Evolutionary conservation across 2,113 vertebrate species (phyloP).

Genomic region (Lanius collurio): DNA sequence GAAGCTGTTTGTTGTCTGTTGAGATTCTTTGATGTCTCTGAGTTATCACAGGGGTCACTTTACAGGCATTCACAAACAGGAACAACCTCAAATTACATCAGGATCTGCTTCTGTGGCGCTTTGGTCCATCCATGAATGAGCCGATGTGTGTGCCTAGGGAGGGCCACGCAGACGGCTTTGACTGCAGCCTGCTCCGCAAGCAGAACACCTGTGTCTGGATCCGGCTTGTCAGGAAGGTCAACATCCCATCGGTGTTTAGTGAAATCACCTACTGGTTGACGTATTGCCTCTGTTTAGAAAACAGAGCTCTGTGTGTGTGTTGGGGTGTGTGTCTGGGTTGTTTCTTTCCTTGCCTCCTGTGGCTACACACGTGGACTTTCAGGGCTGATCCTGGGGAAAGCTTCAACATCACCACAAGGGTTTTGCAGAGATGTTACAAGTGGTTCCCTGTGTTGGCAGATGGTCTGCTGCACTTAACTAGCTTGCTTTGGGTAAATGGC

Average conservation of each 20-base stretch:
- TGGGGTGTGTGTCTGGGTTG: not conserved
- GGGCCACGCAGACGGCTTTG: rapidly evolving
- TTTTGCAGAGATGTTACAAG: not conserved
- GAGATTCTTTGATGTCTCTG: not conserved
- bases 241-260: not conserved
- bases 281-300: not conserved
- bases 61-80: not conserved
- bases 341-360: not conserved
- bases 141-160: not conserved
- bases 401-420: not conserved
- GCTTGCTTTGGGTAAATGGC: not conserved
- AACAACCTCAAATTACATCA: rapidly evolving
- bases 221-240: not conserved
- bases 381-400: not conserved
- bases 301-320: not conserved
- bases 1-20: not conserved
- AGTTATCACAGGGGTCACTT: rapidly evolving
- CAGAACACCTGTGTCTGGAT: not conserved
- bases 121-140: rapidly evolving
- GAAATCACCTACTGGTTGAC: not conserved
- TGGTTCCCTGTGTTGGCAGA: not conserved
- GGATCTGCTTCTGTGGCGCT: rapidly evolving
- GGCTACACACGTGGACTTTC: not conserved
- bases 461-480: not conserved
- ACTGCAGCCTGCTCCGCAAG: rapidly evolving